Conservation (phyloP, 2,888 invertebrate species). For the Aspidiotus rigidus region DNA sequence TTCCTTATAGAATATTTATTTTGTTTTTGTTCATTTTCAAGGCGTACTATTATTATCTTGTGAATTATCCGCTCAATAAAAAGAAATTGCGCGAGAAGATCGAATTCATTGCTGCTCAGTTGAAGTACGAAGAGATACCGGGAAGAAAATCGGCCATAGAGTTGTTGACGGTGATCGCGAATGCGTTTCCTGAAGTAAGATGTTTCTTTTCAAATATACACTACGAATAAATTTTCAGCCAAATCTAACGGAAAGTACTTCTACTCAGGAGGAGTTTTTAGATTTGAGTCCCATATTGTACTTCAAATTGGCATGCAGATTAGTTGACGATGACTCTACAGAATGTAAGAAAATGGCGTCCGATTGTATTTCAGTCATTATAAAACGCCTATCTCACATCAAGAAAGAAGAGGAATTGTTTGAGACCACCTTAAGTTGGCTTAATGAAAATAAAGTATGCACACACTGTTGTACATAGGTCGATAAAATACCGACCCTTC, state of each 20-base stretch:
- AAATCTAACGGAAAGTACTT: not conserved
- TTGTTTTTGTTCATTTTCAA: not conserved
- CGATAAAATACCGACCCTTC: not conserved
- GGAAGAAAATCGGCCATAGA: constrained; percentile 80
- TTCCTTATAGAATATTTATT: not conserved
- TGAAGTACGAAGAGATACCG: constrained; percentile 68
- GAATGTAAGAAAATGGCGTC: constrained; percentile 66
- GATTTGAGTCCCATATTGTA: constrained; percentile 60
- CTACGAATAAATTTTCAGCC: not conserved
- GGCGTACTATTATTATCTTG: constrained; percentile 51
- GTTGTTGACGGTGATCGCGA: constrained; percentile 69
- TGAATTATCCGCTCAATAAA: constrained; percentile 70
- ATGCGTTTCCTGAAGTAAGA: constrained; percentile 63
- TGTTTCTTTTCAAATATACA: not conserved
- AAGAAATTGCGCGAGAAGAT: constrained; percentile 57
- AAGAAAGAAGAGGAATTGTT: constrained; percentile 59
- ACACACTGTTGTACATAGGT: constrained; percentile 36
- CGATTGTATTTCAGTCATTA: constrained; percentile 59
- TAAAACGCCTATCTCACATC: constrained; percentile 46
- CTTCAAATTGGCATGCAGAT: constrained; percentile 62
- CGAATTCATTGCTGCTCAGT: constrained; percentile 71
- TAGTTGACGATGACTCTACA: constrained; percentile 73
- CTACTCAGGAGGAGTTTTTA: constrained; percentile 42
- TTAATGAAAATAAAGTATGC: constrained; percentile 55
- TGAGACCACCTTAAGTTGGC: constrained; percentile 59